Percentiles rank a stretch among this genome's conserved stretches.
phyloP scores from a whole-genome alignment of 2,113 vertebrate genomes.

The Gnathonemus longibarbis region DNA sequence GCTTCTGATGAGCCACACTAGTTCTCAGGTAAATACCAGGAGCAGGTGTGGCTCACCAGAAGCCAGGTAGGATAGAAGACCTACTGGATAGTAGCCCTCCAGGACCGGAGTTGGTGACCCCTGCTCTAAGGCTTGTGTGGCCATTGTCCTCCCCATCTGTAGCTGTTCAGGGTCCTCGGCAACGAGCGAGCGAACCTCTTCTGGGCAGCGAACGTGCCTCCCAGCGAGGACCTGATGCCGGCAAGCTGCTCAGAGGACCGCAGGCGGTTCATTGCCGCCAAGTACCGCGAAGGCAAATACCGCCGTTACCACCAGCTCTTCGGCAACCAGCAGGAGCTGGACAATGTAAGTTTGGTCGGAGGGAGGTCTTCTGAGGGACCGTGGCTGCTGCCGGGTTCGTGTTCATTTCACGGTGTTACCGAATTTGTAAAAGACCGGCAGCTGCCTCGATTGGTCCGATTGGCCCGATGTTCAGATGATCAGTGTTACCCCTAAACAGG shows the following conservation, averaged over 20 bases:
- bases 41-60: no score
- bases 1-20: no score
- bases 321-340: conserved; percentile 81
- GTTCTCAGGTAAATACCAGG: no score
- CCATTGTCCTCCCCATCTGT: neutral
- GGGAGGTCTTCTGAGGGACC: neutral
- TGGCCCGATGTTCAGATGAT: neutral
- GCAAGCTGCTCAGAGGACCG: conserved; percentile 66
- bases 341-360: conserved; percentile 66
- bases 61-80: no score
- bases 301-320: conserved; percentile 83
- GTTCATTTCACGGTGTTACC: neutral
- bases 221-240: conserved; percentile 74
- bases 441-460: neutral
- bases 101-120: no score
- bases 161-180: conserved; percentile 78
- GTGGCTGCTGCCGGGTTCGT: neutral
- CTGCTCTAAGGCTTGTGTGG: neutral
- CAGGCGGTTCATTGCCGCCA: conserved; percentile 70
- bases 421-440: neutral
- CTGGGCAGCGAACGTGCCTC: conserved; percentile 90
- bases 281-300: conserved; percentile 91
- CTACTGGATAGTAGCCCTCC: no score
- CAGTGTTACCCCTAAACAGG: neutral
- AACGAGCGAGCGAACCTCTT: conserved; percentile 76